phyloP scores from a whole-genome alignment of 2,888 invertebrate species.

The Pristionchus entomophagus region DNA sequence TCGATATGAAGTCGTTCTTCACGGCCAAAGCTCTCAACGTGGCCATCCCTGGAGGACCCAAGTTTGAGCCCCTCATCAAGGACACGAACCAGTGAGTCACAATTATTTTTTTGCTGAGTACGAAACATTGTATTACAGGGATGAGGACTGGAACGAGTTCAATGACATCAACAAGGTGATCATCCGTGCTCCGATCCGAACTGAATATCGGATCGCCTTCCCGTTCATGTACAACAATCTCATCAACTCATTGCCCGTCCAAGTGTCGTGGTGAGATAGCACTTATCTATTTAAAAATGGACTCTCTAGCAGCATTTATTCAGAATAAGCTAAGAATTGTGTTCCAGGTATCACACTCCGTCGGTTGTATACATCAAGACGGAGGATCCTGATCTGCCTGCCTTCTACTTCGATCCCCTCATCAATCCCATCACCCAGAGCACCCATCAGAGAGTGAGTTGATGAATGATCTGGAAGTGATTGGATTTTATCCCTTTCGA shows the following conservation, averaged over 20 bases:
- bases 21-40: constrained; percentile 99
- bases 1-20: constrained; percentile 99
- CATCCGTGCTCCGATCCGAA: constrained; percentile 96
- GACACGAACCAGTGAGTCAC: constrained; percentile 90
- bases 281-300: background rate
- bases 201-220: constrained; percentile 99
- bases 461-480: background rate
- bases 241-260: constrained; percentile 88
- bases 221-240: constrained; percentile 96
- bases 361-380: constrained; percentile 99
- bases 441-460: constrained; percentile 81
- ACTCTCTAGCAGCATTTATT: background rate
- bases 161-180: constrained; percentile 99
- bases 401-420: constrained; percentile 99
- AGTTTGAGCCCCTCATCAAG: constrained; percentile 98
- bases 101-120: background rate
- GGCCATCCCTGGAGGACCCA: constrained; percentile 99
- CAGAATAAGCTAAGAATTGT: background rate
- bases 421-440: constrained; percentile 99
- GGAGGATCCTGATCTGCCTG: constrained; percentile 98
- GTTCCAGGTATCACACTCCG: constrained; percentile 94
- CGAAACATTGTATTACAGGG: constrained; percentile 80
- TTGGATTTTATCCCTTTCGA: background rate
- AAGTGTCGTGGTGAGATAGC: constrained; percentile 91
- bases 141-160: constrained; percentile 99